Evolutionary conservation across 2,797 vertebrate genomes (phyloP).

Genomic region (Octomys mimax): DNA sequence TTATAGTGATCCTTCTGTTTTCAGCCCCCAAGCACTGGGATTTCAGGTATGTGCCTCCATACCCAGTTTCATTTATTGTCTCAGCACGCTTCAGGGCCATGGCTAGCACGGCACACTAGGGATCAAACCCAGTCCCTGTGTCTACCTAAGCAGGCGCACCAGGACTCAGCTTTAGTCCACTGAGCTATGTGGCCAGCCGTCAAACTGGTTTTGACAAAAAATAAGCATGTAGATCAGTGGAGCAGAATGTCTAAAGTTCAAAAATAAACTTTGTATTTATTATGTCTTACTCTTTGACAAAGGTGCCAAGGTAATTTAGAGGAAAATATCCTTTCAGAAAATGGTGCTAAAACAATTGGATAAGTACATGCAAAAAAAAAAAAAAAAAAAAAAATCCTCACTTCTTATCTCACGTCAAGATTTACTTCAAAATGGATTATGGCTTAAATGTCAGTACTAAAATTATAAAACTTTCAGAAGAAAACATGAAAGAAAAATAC

Average conservation of each 20-base stretch:
- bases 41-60: too few relatives aligned
- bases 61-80: too few relatives aligned
- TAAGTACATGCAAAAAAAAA: neutral
- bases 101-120: too few relatives aligned
- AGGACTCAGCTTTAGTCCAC: too few relatives aligned
- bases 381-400: neutral
- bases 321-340: neutral
- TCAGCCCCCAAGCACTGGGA: too few relatives aligned
- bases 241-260: slow-evolving; percentile 2
- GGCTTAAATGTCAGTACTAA: neutral
- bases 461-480: neutral
- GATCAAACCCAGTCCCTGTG: too few relatives aligned
- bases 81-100: too few relatives aligned
- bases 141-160: too few relatives aligned
- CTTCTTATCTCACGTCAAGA: neutral
- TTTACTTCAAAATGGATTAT: neutral
- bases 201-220: neutral
- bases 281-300: slow-evolving; percentile 1
- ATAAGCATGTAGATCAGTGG: neutral
- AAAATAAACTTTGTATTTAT: neutral
- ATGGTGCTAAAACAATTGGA: neutral
- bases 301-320: neutral
- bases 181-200: neutral
- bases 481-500: neutral
- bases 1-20: too few relatives aligned